A percentile compares a stretch with the other conserved stretches of the same genome.
Evolutionary conservation across 2,888 invertebrate species (phyloP).

Genomic region (Eledona agricola): DNA sequence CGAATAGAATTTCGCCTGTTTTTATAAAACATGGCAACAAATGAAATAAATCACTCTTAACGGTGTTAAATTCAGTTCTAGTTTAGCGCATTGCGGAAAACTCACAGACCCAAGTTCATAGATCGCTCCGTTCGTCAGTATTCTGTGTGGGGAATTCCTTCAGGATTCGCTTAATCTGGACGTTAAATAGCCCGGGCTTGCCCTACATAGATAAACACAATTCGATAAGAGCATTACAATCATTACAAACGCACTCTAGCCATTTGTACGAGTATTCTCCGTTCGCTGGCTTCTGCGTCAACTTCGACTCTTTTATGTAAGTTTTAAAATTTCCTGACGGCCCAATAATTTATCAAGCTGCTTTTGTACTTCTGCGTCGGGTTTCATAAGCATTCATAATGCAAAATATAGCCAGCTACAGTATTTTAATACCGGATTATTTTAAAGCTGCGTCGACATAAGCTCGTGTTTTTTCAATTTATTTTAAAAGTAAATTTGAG

Average conservation of each 20-base stretch:
- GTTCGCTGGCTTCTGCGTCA: too few relatives aligned
- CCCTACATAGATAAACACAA: slow-evolving; percentile 29
- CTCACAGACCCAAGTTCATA: slow-evolving; percentile 34
- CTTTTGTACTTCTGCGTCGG: slow-evolving; percentile 20
- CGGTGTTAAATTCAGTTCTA: slow-evolving; percentile 32
- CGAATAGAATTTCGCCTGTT: slow-evolving; percentile 25
- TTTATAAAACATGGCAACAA: slow-evolving; percentile 35
- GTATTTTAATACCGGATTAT: slow-evolving; percentile 30
- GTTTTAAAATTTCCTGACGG: slow-evolving; percentile 25
- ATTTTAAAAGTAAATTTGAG: too few relatives aligned
- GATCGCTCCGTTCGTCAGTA: slow-evolving; percentile 35
- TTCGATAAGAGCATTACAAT: slow-evolving; percentile 26
- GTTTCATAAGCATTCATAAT: slow-evolving; percentile 26
- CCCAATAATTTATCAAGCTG: slow-evolving; percentile 29
- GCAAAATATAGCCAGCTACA: slow-evolving; percentile 23
- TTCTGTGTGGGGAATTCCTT: slow-evolving; percentile 30
- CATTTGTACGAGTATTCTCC: slow-evolving; percentile 19
- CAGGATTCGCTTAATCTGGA: slow-evolving; percentile 32
- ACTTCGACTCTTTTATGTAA: slow-evolving; percentile 26
- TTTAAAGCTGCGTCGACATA: slow-evolving; percentile 11
- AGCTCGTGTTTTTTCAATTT: slow-evolving; percentile 12
- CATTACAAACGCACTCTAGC: slow-evolving; percentile 20
- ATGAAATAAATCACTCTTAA: slow-evolving; percentile 36
- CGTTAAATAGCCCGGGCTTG: slow-evolving; percentile 35
- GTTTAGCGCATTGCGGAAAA: slow-evolving; percentile 39